Percentiles rank a stretch among this genome's conserved stretches.
These are phyloP conservation scores for Choloepus hoffmanni DNA, from an alignment of 2,113 vertebrate species.

Conservation along the genomic window DNA sequence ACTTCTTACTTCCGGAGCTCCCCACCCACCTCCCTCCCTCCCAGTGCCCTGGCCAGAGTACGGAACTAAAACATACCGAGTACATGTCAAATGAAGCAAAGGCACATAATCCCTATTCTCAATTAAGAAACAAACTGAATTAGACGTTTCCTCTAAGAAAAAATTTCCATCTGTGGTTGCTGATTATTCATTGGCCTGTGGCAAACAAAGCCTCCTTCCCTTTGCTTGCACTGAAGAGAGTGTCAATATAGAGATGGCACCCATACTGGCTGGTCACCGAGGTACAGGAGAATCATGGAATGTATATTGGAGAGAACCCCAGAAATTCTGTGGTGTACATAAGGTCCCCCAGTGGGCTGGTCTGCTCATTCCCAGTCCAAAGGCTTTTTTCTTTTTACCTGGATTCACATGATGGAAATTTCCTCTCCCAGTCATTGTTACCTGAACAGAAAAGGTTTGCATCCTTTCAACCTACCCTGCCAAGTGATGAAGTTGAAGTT, in stretches of 20 bases:
- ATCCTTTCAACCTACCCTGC: neutral
- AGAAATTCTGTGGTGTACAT: neutral
- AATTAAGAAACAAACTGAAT: slow-evolving; percentile 2
- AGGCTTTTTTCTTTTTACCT: neutral
- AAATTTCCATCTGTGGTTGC: neutral
- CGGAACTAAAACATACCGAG: neutral
- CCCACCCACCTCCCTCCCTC: neutral
- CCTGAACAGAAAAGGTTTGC: neutral
- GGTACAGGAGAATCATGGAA: no score
- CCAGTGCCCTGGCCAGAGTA: neutral
- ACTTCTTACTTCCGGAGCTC: no score
- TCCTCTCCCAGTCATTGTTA: neutral
- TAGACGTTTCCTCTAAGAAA: neutral
- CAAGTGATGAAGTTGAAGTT: neutral
- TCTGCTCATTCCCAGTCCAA: neutral
- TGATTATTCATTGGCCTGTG: neutral
- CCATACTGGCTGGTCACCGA: no score
- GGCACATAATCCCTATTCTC: neutral
- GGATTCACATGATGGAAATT: neutral
- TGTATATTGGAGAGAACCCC: neutral
- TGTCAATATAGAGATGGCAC: no score
- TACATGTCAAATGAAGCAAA: neutral
- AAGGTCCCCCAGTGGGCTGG: neutral
- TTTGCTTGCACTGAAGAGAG: neutral
- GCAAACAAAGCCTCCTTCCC: neutral